Base-by-base conservation (phyloP, 1,140 invertebrate species). In the Eriocheir sinensis region DNA sequence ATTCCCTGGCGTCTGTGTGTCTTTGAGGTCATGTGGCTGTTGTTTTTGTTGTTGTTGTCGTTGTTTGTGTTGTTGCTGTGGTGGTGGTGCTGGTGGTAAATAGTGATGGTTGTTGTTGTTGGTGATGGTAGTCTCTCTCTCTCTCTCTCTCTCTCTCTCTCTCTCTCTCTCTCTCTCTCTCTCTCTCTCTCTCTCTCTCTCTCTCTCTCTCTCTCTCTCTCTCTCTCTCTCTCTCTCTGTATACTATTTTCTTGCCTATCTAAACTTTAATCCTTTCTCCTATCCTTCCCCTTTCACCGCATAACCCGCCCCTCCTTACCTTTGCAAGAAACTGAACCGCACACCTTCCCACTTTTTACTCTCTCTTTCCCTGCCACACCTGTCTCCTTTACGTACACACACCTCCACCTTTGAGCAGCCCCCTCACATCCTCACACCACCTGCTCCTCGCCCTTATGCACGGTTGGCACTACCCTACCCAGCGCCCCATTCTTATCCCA, bases 111-210 rank as follows among this genome's bases (percentile, higher is more conserved):
- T n/a, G n/a, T n/a, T n/a, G n/a, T n/a, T n/a, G n/a, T n/a, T n/a
- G n/a, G n/a, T n/a, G n/a, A n/a, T n/a, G n/a, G n/a, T n/a, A n/a
- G 27, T 85, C 81, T 85, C 81, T 85, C 81, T 88, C 85, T 88
- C 85, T 90, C 89, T 90, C 53, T 88, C 85, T 88, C 85, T 88
- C 85, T 88, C 85, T 90, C 89, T 60, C 89, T 90, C 89, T 72
- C 53, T 90, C 89, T 90, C 53, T 72, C 89, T 90, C 89, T 72
- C 53, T 90, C 44, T 72, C 89, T 90, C 53, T 90, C 89, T 72
- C 48, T 72, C 34, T 72, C 48, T 72, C 53, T 38, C 44, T 34
- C 48, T 38, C 34, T 30, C 40, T 40, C 38, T 40, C 34, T 40
- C 81, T 40, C 38, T 40, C 38, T 40, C 81, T 85, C 81, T 85